Conservation (phyloP, 1,140 invertebrate species). For the Riptortus pedestris region DNA sequence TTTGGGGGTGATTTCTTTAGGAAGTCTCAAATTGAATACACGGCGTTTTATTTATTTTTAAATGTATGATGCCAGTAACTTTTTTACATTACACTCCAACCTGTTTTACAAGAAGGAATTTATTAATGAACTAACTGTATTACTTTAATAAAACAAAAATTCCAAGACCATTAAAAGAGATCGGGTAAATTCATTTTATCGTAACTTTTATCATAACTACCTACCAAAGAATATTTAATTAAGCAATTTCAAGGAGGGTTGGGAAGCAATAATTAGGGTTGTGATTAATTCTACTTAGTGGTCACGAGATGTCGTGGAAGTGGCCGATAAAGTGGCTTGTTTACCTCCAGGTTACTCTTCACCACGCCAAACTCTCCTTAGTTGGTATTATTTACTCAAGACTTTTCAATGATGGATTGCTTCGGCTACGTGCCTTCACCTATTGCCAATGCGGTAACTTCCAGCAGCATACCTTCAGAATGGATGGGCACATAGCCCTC, state of each 20-base stretch:
- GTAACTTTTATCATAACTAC: background rate
- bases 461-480: background rate
- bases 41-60: too few species aligned
- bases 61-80: too few species aligned
- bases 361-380: background rate
- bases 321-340: too few species aligned
- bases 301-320: constrained; percentile 5
- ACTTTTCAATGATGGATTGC: background rate
- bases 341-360: background rate
- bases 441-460: background rate
- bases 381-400: background rate
- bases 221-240: constrained; percentile 4
- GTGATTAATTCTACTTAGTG: background rate
- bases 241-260: constrained; percentile 3
- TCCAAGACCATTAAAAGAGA: too few species aligned
- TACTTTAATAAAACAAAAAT: too few species aligned
- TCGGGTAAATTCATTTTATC: background rate
- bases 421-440: too few species aligned
- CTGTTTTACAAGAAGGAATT: too few species aligned
- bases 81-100: too few species aligned
- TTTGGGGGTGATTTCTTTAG: too few species aligned
- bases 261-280: background rate
- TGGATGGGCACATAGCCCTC: too few species aligned
- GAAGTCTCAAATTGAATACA: too few species aligned
- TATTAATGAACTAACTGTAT: too few species aligned